Evolutionary conservation across 2,113 vertebrate genomes (phyloP), one percentile per base, ranked within the genome.

Genomic region (Platichthys stellatus): DNA sequence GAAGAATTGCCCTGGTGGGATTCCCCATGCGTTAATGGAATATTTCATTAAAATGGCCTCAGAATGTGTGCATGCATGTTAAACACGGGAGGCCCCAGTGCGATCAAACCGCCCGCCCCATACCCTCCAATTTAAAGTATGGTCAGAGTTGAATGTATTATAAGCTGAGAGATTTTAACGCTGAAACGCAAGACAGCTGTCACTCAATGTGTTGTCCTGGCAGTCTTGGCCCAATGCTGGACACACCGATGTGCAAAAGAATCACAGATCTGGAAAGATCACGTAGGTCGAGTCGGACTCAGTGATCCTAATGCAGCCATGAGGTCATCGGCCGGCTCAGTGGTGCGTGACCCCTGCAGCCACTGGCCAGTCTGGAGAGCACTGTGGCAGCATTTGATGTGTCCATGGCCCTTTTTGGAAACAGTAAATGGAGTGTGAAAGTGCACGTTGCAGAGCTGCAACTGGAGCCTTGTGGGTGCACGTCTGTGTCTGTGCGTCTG

Each of bases 371-470:
- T 63, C 57, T 53, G 60, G 17, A 8, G 24, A 65, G 87, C 51
- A 51, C 14, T 58, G 47, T 63, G 79, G 76, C 71, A 75, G 53
- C 69, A 66, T 83, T 80, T 78, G 72, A 86, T 88, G 70, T 71
- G 68, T 58, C 38, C 73, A 40, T 61, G 77, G 74, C 74, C 75
- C 75, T 88, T 88, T 59, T 82, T 82, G 87, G 76, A 76, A 15
- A 76, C 74, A 88, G 69, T 86, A 93, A 94, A 91, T 89, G 77
- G 83, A 82, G 69, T 84, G 88, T 90, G 81, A 90, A 91, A 90
- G 65, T 81, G 78, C 62, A 74, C 71, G 74, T 67, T 81, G 76
- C 60, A 31, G 54, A 49, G 83, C 77, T 84, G 69, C 60, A 67
- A 74, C 72, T 82, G 71, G 86, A 88, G 82, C 80, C 84, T 82